Evolutionary conservation across 2,888 invertebrate genomes (phyloP), one percentile per base, ranked within the genome.

Genomic region (Tipula confusa): DNA sequence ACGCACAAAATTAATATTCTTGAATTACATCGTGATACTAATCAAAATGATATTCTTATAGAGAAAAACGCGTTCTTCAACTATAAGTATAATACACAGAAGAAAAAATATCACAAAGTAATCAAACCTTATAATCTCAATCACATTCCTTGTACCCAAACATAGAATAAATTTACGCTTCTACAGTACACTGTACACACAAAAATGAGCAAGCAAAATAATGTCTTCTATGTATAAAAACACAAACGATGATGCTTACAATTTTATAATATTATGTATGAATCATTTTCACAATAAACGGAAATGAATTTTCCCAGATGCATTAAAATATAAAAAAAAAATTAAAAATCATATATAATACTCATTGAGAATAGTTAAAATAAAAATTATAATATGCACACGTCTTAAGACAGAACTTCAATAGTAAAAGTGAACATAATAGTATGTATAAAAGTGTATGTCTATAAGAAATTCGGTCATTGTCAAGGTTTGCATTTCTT

Each of bases 401-500:
- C 7, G 7, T 64, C 64, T 64, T 24, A 64, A 64, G 7, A 64
- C 24, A 24, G n/a, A n/a, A 24, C 18, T 64, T 64, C 64, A 64
- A 24, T 24, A 64, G 24, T 64, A 64, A 64, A 64, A 64, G 24
- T 64, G 64, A 24, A 64, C 24, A 24, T n/a, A 43, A 43, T 43
- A 43, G 9, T 43, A 43, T 3, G 5, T n/a, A 43, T 64, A 24
- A 24, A 24, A 48, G 15, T 33, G 11, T 24, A 64, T 9, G 43
- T 24, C 9, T 64, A 64, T 64, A 64, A 18, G 64, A 80, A 80
- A 80, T 31, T 80, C 29, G 80, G 80, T 80, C 80, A 80, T 4
- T 29, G 80, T n/a, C 80, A 80, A 80, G 80, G 80, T 80, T 80
- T 80, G 80, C 31, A 29, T 80, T 80, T 80, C 31, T 29, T 31